These are phyloP conservation scores for Neosalanx taihuensis DNA, from an alignment of 2,797 vertebrate species.

Conservation along the genomic window DNA sequence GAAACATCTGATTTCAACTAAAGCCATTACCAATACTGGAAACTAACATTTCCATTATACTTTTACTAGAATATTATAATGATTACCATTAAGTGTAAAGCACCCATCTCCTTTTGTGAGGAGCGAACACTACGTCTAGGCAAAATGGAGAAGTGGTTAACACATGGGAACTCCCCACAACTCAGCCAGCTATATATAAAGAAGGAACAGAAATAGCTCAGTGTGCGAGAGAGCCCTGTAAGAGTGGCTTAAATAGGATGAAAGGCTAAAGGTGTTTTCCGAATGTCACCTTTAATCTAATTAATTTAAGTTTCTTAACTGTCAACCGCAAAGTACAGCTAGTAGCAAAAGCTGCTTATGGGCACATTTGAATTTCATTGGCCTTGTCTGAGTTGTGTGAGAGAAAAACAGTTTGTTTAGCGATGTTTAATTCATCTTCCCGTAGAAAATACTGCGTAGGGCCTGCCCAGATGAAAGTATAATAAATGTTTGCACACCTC, in stretches of 20 bases:
- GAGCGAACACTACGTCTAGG: background rate
- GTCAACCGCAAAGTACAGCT: conserved; percentile 3
- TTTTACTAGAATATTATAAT: too few species aligned
- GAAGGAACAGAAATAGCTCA: conserved; percentile 36
- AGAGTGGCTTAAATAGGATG: background rate
- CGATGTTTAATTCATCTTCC: background rate
- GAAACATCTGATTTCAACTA: background rate
- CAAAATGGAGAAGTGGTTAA: conserved; percentile 23
- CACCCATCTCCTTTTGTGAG: background rate
- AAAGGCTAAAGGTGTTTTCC: background rate
- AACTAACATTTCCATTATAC: too few species aligned
- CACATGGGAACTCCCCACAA: conserved; percentile 3
- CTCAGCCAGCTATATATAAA: conserved; percentile 22
- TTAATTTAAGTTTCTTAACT: conserved; percentile 11
- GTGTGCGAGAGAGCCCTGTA: background rate
- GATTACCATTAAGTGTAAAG: background rate
- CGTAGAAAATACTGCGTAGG: conserved; percentile 12
- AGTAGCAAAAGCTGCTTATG: background rate
- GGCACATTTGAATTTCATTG: background rate
- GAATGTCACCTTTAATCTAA: conserved; percentile 4
- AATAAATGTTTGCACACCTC: conserved; percentile 1
- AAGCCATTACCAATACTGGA: background rate
- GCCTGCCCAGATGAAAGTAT: conserved; percentile 10
- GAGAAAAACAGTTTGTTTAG: background rate
- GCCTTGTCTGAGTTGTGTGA: background rate